Evolutionary conservation across 2,113 vertebrate species (phyloP).

Genomic region (Tachysurus fulvidraco): DNA sequence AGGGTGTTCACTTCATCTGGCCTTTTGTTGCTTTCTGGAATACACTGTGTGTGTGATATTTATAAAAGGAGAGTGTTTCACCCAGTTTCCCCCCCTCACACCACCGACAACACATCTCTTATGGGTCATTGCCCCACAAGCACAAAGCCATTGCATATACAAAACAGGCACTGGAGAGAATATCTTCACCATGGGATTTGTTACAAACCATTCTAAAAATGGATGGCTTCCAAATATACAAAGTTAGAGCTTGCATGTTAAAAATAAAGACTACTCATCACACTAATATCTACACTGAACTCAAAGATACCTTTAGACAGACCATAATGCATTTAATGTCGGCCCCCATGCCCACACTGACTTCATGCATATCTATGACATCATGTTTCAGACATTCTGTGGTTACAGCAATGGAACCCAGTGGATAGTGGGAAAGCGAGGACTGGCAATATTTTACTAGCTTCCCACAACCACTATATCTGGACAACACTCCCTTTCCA

Average conservation of each 20-base stretch:
- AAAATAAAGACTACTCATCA: background rate
- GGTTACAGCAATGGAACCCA: background rate
- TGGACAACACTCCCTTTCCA: constrained; percentile 32
- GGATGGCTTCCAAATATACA: background rate
- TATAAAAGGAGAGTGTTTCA: background rate
- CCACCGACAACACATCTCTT: background rate
- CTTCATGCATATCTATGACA: constrained; percentile 16
- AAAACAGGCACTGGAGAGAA: background rate
- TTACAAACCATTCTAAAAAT: background rate
- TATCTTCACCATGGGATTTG: background rate
- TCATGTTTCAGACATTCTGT: constrained; percentile 20
- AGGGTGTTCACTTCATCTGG: background rate
- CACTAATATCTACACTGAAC: background rate
- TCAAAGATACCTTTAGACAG: background rate
- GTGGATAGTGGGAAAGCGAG: background rate
- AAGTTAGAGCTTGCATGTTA: background rate
- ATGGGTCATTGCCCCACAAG: background rate
- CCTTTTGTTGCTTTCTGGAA: background rate
- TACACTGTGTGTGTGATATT: background rate
- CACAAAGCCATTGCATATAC: background rate
- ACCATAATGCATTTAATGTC: background rate
- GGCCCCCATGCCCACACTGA: background rate
- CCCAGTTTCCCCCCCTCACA: background rate
- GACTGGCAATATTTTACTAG: constrained; percentile 2
- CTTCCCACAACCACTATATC: constrained; percentile 20